phyloP scores from a whole-genome alignment of 1,140 invertebrate species.

The Drosophila ercepeae region DNA sequence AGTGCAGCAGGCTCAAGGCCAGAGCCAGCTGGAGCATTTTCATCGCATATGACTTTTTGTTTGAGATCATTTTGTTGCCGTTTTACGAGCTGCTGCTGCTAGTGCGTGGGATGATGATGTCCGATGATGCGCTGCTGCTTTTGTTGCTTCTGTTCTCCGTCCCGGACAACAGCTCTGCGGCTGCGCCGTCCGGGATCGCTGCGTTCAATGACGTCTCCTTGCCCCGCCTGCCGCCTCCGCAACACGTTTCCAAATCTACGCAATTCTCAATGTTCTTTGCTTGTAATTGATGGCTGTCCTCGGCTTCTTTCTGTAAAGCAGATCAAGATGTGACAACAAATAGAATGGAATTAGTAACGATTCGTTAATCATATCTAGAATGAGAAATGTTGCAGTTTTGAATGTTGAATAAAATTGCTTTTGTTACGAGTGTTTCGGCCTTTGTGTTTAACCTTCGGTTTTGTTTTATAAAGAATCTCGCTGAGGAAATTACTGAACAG shows the following conservation, averaged over 20 bases:
- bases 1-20: conserved; percentile 89
- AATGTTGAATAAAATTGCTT: conserved; percentile 31
- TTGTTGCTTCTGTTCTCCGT: conserved; percentile 20
- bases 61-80: conserved; percentile 86
- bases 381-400: conserved; percentile 17
- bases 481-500: conserved; percentile 7
- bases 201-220: conserved; percentile 79
- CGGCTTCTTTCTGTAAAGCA: conserved; percentile 50
- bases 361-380: no score
- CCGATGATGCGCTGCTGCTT: conserved; percentile 28
- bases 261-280: conserved; percentile 30
- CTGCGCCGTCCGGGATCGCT: conserved; percentile 61
- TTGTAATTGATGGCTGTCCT: conserved; percentile 47
- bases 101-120: conserved; percentile 49
- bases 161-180: conserved; percentile 66
- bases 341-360: conserved; percentile 49
- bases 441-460: conserved; percentile 27
- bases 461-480: conserved; percentile 1
- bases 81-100: conserved; percentile 6
- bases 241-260: conserved; percentile 25
- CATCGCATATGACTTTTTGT: conserved; percentile 89
- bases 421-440: conserved; percentile 29
- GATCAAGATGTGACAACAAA: conserved; percentile 41
- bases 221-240: conserved; percentile 37
- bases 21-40: conserved; percentile 91